Conservation (phyloP, 1,140 invertebrate genomes). For the Rhyacophila brunnea region DNA sequence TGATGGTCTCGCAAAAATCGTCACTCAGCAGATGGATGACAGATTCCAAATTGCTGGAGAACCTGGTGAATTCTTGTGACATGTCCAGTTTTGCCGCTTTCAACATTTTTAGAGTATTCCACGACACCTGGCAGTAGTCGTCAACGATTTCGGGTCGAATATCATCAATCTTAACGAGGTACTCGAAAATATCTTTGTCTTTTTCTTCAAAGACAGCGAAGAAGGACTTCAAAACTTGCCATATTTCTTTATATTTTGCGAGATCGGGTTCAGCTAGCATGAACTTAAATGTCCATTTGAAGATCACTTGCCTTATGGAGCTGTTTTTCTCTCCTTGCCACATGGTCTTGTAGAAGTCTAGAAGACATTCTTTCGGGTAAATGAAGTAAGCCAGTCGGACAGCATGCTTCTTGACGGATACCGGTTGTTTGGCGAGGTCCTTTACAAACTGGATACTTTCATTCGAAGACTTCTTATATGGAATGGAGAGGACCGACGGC, state of each 20-base stretch:
- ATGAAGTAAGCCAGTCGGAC: constrained; percentile 25
- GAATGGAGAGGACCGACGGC: constrained; percentile 13
- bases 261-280: constrained; percentile 9
- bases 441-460: constrained; percentile 17
- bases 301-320: constrained; percentile 22
- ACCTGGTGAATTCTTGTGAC: background rate
- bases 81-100: constrained; percentile 13
- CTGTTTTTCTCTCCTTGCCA: constrained; percentile 24
- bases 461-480: constrained; percentile 16
- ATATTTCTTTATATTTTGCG: constrained; percentile 2
- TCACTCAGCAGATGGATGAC: constrained; percentile 10
- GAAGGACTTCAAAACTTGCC: constrained; percentile 15
- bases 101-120: constrained; percentile 14
- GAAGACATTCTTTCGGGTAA: constrained; percentile 15
- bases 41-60: background rate
- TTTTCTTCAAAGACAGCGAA: constrained; percentile 11
- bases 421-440: constrained; percentile 15
- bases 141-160: background rate
- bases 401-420: constrained; percentile 27
- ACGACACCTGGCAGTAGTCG: constrained; percentile 11
- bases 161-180: background rate
- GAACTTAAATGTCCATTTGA: constrained; percentile 18
- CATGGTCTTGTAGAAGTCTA: constrained; percentile 13
- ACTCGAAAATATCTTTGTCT: constrained; percentile 17
- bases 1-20: constrained; percentile 21